phyloP scores from a whole-genome alignment of 2,888 invertebrate species.

The Incurvaria masculella region DNA sequence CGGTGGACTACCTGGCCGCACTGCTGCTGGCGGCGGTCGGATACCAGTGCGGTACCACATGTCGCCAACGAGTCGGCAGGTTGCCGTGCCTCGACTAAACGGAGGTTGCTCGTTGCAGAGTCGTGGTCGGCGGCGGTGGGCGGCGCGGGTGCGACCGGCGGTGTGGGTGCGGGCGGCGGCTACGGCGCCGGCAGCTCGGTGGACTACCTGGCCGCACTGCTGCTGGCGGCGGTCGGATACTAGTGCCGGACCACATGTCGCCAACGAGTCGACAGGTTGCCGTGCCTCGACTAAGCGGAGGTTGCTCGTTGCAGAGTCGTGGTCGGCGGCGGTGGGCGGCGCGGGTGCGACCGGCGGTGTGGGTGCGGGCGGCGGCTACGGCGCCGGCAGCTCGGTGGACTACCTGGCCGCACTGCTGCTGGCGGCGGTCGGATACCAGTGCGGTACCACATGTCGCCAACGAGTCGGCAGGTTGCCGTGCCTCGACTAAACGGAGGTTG shows the following conservation, averaged over 20 bases:
- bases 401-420: slow-evolving; percentile 59
- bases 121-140: too few relatives aligned
- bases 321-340: slow-evolving; percentile 26
- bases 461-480: slow-evolving; percentile 63
- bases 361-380: slow-evolving; percentile 46
- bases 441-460: slow-evolving; percentile 72
- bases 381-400: slow-evolving; percentile 48
- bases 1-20: slow-evolving; percentile 57
- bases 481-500: slow-evolving; percentile 72
- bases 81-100: too few relatives aligned
- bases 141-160: too few relatives aligned
- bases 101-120: too few relatives aligned
- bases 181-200: too few relatives aligned
- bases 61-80: slow-evolving; percentile 66
- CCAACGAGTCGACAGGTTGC: slow-evolving; percentile 51
- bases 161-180: too few relatives aligned
- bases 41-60: slow-evolving; percentile 70
- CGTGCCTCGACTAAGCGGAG: slow-evolving; percentile 57
- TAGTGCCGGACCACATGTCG: too few relatives aligned
- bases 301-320: slow-evolving; percentile 51
- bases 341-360: slow-evolving; percentile 30
- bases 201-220: slow-evolving; percentile 46
- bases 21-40: slow-evolving; percentile 60
- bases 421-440: slow-evolving; percentile 66
- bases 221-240: slow-evolving; percentile 20